A percentile compares a stretch with the other conserved stretches of the same genome.
Evolutionary conservation across 2,888 invertebrate genomes (phyloP).

Genomic region (Calameuta pallipes): DNA sequence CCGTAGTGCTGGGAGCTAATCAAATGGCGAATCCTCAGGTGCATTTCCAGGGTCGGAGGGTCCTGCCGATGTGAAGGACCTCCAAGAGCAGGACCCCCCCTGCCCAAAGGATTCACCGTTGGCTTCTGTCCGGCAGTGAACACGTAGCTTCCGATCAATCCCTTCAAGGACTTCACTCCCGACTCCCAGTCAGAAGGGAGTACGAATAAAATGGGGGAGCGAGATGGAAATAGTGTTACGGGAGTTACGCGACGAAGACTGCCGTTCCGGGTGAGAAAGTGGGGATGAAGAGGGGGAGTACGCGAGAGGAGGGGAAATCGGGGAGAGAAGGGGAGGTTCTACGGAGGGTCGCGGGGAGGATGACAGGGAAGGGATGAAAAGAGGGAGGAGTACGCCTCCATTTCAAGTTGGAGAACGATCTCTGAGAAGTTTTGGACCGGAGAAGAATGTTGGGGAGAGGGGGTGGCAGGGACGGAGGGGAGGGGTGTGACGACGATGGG

Average conservation of each 20-base stretch:
- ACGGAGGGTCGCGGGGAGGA: neutral
- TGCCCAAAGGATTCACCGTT: slow-evolving; percentile 12
- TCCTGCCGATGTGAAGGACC: neutral
- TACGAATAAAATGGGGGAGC: slow-evolving; percentile 37
- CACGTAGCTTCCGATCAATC: slow-evolving; percentile 48
- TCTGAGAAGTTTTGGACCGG: neutral
- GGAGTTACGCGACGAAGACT: neutral
- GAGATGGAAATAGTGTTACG: slow-evolving; percentile 3
- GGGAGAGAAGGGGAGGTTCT: neutral
- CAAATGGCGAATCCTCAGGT: neutral
- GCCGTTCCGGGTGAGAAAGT: neutral
- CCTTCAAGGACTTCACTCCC: slow-evolving; percentile 47
- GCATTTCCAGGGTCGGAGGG: neutral
- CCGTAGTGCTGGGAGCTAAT: neutral
- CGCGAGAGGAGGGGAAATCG: neutral
- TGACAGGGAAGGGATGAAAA: neutral
- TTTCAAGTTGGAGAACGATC: neutral
- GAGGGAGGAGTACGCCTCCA: neutral
- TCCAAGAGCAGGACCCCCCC: neutral
- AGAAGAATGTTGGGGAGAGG: neutral
- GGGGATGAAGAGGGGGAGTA: neutral
- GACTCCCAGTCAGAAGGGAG: slow-evolving; percentile 38
- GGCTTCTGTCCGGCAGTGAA: slow-evolving; percentile 33
- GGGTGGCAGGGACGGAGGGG: too few relatives aligned
- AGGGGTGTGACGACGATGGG: neutral